Conservation (phyloP, 2,797 vertebrate species). For the Chromis chromis region DNA sequence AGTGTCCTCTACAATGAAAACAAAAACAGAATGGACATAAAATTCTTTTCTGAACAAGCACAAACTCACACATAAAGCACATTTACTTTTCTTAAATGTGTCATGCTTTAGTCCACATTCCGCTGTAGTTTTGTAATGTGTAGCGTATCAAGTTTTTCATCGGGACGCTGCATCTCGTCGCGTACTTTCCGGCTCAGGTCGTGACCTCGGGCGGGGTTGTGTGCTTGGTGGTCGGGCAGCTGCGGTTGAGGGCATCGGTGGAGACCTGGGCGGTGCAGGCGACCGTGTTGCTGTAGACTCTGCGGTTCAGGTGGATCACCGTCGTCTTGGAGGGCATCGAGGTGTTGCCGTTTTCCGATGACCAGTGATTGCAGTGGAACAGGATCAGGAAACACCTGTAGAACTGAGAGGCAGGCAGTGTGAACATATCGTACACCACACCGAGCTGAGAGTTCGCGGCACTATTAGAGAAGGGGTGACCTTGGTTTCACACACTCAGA, state of each 20-base stretch:
- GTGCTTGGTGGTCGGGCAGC: slow-evolving; percentile 35
- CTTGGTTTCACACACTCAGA: background rate
- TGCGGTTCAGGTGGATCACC: slow-evolving; percentile 81
- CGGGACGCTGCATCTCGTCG: background rate
- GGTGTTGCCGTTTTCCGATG: slow-evolving; percentile 66
- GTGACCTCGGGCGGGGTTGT: slow-evolving; percentile 46
- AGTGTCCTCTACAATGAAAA: slow-evolving; percentile 2
- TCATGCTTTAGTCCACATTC: slow-evolving; percentile 26
- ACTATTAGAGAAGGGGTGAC: background rate
- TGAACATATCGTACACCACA: background rate
- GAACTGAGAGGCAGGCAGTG: slow-evolving; percentile 79
- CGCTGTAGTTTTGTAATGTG: background rate
- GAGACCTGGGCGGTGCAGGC: slow-evolving; percentile 70
- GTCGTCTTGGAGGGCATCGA: slow-evolving; percentile 83
- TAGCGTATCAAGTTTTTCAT: background rate
- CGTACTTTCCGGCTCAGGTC: slow-evolving; percentile 28
- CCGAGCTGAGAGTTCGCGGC: background rate
- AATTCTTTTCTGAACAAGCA: slow-evolving; percentile 34
- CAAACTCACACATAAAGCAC: slow-evolving; percentile 35
- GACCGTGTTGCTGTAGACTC: slow-evolving; percentile 70
- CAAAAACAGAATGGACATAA: slow-evolving; percentile 5
- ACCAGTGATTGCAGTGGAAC: slow-evolving; percentile 80
- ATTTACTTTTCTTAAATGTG: slow-evolving; percentile 14
- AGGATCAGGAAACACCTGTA: slow-evolving; percentile 89
- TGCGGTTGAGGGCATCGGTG: slow-evolving; percentile 61